A percentile compares a stretch with the other conserved stretches of the same genome.
phyloP scores from a whole-genome alignment of 2,888 invertebrate species.

The Trisateles emortualis region DNA sequence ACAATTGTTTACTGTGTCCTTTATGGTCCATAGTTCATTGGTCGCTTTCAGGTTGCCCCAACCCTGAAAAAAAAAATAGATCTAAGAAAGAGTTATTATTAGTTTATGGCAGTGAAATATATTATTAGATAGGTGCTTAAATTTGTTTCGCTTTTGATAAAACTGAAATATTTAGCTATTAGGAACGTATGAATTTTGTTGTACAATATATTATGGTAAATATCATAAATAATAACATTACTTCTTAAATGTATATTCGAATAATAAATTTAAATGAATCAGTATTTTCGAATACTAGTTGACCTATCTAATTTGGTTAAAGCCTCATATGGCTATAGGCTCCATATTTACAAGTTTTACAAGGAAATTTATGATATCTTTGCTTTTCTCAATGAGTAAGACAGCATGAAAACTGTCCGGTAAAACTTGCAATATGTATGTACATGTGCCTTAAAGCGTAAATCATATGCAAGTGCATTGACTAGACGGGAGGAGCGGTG shows the following conservation, averaged over 20 bases:
- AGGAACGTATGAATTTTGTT: neutral
- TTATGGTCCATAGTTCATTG: too few species aligned
- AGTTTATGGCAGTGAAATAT: slow-evolving; percentile 13
- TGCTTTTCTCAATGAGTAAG: too few species aligned
- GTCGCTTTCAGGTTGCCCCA: neutral
- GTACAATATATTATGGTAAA: neutral
- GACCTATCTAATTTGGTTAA: neutral
- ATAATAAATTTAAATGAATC: slow-evolving; percentile 15
- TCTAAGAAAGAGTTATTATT: neutral
- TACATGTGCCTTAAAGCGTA: too few species aligned
- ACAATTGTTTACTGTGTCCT: too few species aligned
- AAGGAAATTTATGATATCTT: too few species aligned
- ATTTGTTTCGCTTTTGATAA: slow-evolving; percentile 4
- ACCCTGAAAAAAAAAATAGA: neutral
- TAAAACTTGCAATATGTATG: too few species aligned
- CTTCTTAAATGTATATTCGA: neutral
- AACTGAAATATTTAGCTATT: neutral
- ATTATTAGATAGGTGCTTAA: slow-evolving; percentile 35
- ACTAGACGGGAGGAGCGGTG: too few species aligned
- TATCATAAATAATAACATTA: neutral
- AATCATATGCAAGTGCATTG: too few species aligned
- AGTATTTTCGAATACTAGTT: slow-evolving; percentile 30
- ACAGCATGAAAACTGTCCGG: too few species aligned
- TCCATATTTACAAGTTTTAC: too few species aligned
- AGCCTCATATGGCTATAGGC: too few species aligned